phyloP scores from a whole-genome alignment of 2,113 vertebrate species.

The Microtus montanus region DNA sequence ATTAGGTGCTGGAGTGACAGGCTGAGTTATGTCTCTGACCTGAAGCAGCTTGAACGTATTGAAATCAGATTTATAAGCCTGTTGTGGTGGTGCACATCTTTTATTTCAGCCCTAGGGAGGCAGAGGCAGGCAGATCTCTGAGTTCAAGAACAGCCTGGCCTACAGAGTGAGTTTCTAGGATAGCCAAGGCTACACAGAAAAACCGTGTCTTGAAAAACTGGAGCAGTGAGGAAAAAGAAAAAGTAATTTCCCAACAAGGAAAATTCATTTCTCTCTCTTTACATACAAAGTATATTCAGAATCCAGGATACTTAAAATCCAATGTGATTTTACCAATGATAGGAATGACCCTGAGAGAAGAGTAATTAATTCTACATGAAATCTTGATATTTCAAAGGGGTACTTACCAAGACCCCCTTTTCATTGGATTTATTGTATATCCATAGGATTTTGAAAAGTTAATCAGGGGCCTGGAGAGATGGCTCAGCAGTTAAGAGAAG shows the following conservation, averaged over 20 bases:
- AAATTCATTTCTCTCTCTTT: constrained; percentile 61
- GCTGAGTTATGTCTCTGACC: not conserved
- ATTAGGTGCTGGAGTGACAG: constrained; percentile 31
- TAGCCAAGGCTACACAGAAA: not conserved
- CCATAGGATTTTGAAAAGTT: constrained; percentile 27
- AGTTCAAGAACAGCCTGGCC: not conserved
- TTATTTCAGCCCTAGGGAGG: not conserved
- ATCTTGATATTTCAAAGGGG: constrained; percentile 12
- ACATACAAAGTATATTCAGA: constrained; percentile 62
- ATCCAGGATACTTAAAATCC: constrained; percentile 54
- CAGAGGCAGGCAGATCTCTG: not conserved
- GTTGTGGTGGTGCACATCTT: not conserved
- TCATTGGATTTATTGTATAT: constrained; percentile 18
- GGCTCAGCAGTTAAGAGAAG: no score
- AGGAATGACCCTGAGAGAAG: constrained; percentile 8
- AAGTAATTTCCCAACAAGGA: constrained; percentile 32
- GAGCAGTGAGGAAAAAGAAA: not conserved
- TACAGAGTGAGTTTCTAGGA: not conserved
- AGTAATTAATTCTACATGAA: not conserved
- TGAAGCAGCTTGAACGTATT: not conserved
- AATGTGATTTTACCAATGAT: not conserved
- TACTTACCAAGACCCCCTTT: constrained; percentile 22
- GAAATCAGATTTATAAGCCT: not conserved
- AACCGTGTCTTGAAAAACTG: not conserved
- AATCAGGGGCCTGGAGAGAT: not conserved